These are phyloP conservation scores for Synergus itoensis DNA, from an alignment of 2,888 invertebrate species.

Conservation along the genomic window DNA sequence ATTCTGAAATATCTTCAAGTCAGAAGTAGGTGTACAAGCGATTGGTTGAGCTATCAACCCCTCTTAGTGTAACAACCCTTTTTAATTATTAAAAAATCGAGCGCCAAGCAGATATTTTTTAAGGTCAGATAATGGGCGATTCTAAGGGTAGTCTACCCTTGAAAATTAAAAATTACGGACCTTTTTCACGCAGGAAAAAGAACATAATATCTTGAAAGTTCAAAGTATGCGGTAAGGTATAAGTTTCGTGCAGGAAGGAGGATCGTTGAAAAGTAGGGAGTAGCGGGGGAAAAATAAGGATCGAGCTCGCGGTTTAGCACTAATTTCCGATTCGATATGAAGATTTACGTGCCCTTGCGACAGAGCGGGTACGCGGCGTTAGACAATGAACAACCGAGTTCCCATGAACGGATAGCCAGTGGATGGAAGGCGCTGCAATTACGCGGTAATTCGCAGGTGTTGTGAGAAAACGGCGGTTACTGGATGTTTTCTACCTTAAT, in stretches of 20 bases:
- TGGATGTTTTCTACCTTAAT: constrained; percentile 75
- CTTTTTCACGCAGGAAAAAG: background rate
- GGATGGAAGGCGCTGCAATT: constrained; percentile 72
- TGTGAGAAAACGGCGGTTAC: constrained; percentile 75
- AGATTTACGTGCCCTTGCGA: constrained; percentile 67
- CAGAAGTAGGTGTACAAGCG: too few relatives aligned
- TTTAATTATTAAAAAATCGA: too few relatives aligned
- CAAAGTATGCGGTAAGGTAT: background rate
- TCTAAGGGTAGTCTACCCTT: too few relatives aligned
- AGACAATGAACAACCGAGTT: constrained; percentile 74
- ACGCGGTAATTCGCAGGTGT: constrained; percentile 76
- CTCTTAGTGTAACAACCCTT: too few relatives aligned
- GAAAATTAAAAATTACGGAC: too few relatives aligned
- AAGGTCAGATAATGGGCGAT: too few relatives aligned
- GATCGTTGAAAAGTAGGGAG: background rate
- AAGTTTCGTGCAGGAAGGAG: constrained; percentile 3
- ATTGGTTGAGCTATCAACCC: too few relatives aligned
- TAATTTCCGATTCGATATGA: constrained; percentile 74
- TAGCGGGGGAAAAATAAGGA: background rate
- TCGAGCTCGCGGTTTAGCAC: constrained; percentile 51
- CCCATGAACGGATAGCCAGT: constrained; percentile 72
- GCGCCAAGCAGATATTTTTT: too few relatives aligned
- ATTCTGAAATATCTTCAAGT: too few relatives aligned
- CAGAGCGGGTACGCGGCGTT: constrained; percentile 62
- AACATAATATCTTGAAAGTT: background rate